Base-by-base conservation (phyloP, 2,888 invertebrate genomes). In the Dichetophora obliterata region DNA sequence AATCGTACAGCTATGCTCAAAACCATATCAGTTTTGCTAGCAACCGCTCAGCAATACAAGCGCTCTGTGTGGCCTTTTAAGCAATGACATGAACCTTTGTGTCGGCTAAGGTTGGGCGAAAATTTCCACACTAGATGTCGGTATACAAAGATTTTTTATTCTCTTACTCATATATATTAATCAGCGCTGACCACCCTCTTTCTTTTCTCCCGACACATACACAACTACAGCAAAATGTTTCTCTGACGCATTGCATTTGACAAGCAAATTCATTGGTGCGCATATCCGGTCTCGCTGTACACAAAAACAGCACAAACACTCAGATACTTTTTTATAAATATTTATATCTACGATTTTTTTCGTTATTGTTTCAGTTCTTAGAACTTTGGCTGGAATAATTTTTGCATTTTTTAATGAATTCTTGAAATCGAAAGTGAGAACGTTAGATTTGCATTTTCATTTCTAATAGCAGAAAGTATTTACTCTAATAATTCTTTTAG, bases 391-490 rank as follows among this genome's bases (percentile, higher is more conserved):
- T 59, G 24, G 3, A 16, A 24, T 16, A 8, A 0, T 8, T 61
- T 61, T 27, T 27, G 31, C 61, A 61, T 61, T 6, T 24, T 61
- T 22, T 24, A 27, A 63, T 63, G 11, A 63, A 63, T 63, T 31
- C 61, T 27, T 61, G 16, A 61, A 22, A 34, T 31, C 4, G 37
- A 65, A 65, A 65, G 63, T 65, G 63, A 65, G 37, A 65, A 16
- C 63, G 37, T 31, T 34, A 34, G 9, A 65, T 65, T 34, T 27
- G 8, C 63, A 34, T n/a, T 34, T 16, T 27, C 63, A 3, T 65
- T n/a, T n/a, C 16, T 16, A 5, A 31, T 27, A 9, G 5, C 50
- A 50, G 2, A 50, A 50, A 50, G 5, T 50, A 9, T 5, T n/a
- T 5, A n/a, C 3, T 50, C 4, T 9, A 61, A 61, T 24, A 61